Evolutionary conservation across 1,140 invertebrate genomes (phyloP).

Genomic region (Cyclargus thomasi): DNA sequence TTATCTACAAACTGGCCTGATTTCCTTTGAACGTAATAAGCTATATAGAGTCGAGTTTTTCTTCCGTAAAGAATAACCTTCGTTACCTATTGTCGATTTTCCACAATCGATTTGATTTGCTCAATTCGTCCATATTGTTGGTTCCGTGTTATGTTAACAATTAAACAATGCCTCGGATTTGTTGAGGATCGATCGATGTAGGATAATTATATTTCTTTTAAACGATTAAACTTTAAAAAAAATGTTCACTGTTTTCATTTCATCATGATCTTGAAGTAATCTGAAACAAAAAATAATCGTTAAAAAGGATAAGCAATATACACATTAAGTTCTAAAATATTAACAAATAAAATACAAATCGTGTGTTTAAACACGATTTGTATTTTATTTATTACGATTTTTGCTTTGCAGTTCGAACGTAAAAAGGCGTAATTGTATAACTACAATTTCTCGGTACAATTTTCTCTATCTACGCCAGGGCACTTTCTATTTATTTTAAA

Average conservation of each 20-base stretch:
- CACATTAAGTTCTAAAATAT: too few relatives aligned
- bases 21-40: not conserved
- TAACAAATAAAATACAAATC: too few relatives aligned
- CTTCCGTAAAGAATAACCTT: slow-evolving; percentile 9
- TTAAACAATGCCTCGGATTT: not conserved
- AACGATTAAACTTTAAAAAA: not conserved
- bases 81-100: slow-evolving; percentile 27
- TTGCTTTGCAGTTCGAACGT: slow-evolving; percentile 14
- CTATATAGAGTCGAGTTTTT: slow-evolving; percentile 12
- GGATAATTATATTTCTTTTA: not conserved
- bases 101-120: slow-evolving; percentile 22
- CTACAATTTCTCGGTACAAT: slow-evolving; percentile 32
- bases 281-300: not conserved
- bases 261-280: not conserved
- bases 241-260: not conserved
- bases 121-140: slow-evolving; percentile 20
- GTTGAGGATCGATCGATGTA: not conserved
- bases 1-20: not conserved
- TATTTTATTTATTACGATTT: too few relatives aligned
- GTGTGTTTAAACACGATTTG: too few relatives aligned
- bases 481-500: slow-evolving; percentile 56
- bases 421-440: slow-evolving; percentile 27
- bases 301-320: too few relatives aligned
- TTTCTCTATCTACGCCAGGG: slow-evolving; percentile 30
- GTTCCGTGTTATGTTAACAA: slow-evolving; percentile 1